Evolutionary conservation across 2,113 vertebrate species (phyloP), one percentile per base, ranked within the genome.

Genomic region (Ahaetulla prasina): DNA sequence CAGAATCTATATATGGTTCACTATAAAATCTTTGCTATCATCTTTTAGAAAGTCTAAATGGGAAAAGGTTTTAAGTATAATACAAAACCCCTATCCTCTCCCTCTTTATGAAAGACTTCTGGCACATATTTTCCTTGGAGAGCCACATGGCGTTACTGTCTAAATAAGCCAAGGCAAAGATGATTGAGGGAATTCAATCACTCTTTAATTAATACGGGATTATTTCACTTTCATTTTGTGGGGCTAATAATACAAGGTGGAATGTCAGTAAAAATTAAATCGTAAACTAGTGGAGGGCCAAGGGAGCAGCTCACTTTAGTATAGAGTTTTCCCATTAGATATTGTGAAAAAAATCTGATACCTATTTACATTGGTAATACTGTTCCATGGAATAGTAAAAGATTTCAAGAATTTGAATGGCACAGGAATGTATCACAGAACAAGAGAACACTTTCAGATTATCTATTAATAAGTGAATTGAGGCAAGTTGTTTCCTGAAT

Each of bases 221-320:
- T 97, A 97, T 98, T 98, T 98, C 97, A 97, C 96, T 98, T 98
- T 97, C 96, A 96, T 97, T 98, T 98, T 97, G 96, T 95, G 96
- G 95, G 95, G 97, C 96, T 98, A 98, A 98, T 98, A 97, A 97
- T 96, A 97, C 93, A 97, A 97, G 94, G 96, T 94, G 95, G 97
- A 97, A 97, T 97, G 97, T 97, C 97, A 98, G 96, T 96, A 98
- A 98, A 98, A 97, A 98, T 98, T 97, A 98, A 98, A 97, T 98
- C 96, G 98, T 97, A 97, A 98, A 97, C 97, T 97, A 96, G 90
- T 96, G 94, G 93, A 95, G 90, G 94, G 96, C 96, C 96, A 96
- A 94, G 95, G 96, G 97, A 97, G 97, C 97, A 97, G 96, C 93
- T 94, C 96, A 96, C 95, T 96, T 95, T 93, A 91, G 97, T 95